Evolutionary conservation across 2,113 vertebrate genomes (phyloP).

Genomic region (Nerophis lumbriciformis): DNA sequence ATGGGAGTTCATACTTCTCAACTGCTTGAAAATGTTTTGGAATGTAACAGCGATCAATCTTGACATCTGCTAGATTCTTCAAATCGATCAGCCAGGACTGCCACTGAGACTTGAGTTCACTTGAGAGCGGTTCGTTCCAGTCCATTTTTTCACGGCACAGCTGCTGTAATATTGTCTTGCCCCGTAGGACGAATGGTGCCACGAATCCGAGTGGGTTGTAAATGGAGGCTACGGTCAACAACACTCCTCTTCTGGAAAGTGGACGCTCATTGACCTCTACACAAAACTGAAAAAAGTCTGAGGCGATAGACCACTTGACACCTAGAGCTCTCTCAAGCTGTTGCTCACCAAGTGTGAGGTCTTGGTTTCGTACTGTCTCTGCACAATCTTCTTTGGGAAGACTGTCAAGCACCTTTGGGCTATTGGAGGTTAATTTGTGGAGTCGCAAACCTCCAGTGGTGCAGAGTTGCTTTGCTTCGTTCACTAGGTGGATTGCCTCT

Average conservation of each 20-base stretch:
- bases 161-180: neutral
- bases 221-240: neutral
- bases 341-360: neutral
- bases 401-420: neutral
- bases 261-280: fast-evolving
- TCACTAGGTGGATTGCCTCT: neutral
- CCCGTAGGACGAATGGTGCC: neutral
- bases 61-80: neutral
- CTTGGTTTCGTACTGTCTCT: fast-evolving
- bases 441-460: neutral
- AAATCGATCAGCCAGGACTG: neutral
- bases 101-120: neutral
- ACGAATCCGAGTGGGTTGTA: neutral
- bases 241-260: constrained; percentile 1
- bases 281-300: neutral
- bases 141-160: neutral
- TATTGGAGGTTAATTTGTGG: neutral
- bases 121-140: neutral
- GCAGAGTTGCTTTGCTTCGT: neutral
- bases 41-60: neutral
- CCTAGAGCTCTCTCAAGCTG: neutral
- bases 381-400: neutral
- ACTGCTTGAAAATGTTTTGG: neutral
- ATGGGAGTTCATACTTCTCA: neutral
- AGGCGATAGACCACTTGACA: neutral